phyloP scores from a whole-genome alignment of 2,797 vertebrate species.

The Decapterus maruadsi region DNA sequence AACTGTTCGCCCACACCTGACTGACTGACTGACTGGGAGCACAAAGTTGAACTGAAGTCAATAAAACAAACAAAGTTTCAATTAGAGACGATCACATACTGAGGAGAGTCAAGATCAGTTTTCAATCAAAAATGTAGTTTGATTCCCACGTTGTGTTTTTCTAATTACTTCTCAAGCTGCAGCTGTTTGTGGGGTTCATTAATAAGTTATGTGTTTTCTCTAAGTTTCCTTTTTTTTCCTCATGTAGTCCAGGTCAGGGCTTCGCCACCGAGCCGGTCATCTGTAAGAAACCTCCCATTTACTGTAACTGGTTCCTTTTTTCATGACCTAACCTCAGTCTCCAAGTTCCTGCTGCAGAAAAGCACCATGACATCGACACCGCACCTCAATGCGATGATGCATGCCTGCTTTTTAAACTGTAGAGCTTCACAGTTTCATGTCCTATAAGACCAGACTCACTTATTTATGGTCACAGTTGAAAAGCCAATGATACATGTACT shows the following conservation, averaged over 20 bases:
- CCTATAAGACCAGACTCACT: not conserved
- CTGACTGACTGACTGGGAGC: too few relatives aligned
- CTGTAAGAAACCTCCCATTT: not conserved
- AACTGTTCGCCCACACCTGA: not conserved
- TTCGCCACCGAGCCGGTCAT: not conserved
- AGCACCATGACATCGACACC: not conserved
- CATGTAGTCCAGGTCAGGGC: not conserved
- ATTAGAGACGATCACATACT: too few relatives aligned
- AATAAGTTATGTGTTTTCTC: not conserved
- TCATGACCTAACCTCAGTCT: not conserved
- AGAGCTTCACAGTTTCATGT: not conserved
- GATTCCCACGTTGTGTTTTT: too few relatives aligned
- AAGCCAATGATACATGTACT: too few relatives aligned
- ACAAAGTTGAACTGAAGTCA: too few relatives aligned
- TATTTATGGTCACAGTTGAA: not conserved
- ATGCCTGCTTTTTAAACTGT: not conserved
- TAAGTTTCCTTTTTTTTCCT: too few relatives aligned
- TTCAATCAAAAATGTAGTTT: too few relatives aligned
- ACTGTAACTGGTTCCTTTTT: conserved; percentile 17
- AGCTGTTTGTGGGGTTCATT: not conserved
- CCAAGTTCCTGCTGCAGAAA: not conserved
- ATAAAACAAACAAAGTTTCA: too few relatives aligned
- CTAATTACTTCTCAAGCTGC: too few relatives aligned
- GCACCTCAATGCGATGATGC: not conserved
- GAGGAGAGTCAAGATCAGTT: too few relatives aligned